Base-by-base conservation (phyloP, 2,797 vertebrate genomes). In the Tragopan temminckii region DNA sequence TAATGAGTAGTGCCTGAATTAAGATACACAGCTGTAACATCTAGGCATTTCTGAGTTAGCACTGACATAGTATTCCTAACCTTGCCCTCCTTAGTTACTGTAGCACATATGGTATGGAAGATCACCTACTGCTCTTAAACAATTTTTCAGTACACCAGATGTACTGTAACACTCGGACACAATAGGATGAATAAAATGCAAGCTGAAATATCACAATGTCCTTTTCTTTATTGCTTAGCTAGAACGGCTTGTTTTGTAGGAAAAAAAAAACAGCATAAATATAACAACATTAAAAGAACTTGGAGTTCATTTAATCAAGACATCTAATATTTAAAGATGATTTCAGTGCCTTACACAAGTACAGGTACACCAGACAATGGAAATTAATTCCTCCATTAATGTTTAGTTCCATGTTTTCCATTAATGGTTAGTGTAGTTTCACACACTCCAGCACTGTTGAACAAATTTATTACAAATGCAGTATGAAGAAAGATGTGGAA, bases 31-130 rank as follows among this genome's bases (percentile, higher is more conserved):
- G 70, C 66, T 91, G 45, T 50, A 83, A 59, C 29, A 36, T 76
- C 5, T 15, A 69, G 62, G 24, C 5, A 2, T 75, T 89, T 92
- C 70, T 62, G 36, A 88, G 16, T 80, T 61, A 58, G 25, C 38
- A 21, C 46, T 81, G 57, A 59, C 0, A 2, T 58, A 40, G 31
- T 64, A 48, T 52, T 78, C 27, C 8, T 64, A 67, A 67, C 43
- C 17, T 90, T 84, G 31, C 69, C 46, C 46, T 84, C 46, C 27
- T 91, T 93, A 87, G 57, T 82, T 94, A 31, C 33, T 89, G 21
- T 48, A 84, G 58, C 62, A 61, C 91, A 67, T 84, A 76, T 24
- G 74, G n/a, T 80, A 76, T 83, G 35, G 62, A 88, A 64, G 63
- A 76, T 76, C 25, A 33, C 42, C 46, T 93, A n/a, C 74, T 88